Conservation (phyloP, 2,888 invertebrate species). For the Psylliodes chrysocephalus region DNA sequence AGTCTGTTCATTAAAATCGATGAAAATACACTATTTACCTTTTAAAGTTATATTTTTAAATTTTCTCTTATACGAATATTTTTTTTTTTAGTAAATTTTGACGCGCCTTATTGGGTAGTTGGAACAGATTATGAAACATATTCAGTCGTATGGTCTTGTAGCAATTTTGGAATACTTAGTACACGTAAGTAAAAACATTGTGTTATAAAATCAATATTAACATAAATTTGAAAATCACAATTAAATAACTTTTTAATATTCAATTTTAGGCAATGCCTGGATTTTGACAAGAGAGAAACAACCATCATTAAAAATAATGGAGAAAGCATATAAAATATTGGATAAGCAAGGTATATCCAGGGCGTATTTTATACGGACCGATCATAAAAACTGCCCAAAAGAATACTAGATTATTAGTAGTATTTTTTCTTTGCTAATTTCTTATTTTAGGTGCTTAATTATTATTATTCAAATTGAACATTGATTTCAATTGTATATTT, state of each 20-base stretch:
- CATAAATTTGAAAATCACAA: not conserved
- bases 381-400: constrained; percentile 70
- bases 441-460: too few relatives aligned
- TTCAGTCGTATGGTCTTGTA: constrained; percentile 73
- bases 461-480: too few relatives aligned
- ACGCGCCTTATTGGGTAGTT: constrained; percentile 72
- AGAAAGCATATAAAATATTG: constrained; percentile 69
- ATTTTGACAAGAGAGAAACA: constrained; percentile 72
- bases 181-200: constrained; percentile 62
- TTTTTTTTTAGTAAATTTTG: constrained; percentile 62
- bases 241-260: not conserved
- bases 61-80: too few relatives aligned
- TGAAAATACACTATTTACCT: too few relatives aligned
- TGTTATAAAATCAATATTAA: constrained; percentile 34
- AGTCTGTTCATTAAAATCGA: too few relatives aligned
- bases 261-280: constrained; percentile 66
- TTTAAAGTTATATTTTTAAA: too few relatives aligned
- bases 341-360: constrained; percentile 70
- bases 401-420: not conserved
- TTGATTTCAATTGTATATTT: too few relatives aligned
- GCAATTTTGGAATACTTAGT: constrained; percentile 67
- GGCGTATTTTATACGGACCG: constrained; percentile 70
- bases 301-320: constrained; percentile 68
- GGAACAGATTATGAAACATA: constrained; percentile 73
- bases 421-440: too few relatives aligned